Evolutionary conservation across 2,113 vertebrate species (phyloP), one percentile per base, ranked within the genome.

Genomic region (Chaenocephalus aceratus): DNA sequence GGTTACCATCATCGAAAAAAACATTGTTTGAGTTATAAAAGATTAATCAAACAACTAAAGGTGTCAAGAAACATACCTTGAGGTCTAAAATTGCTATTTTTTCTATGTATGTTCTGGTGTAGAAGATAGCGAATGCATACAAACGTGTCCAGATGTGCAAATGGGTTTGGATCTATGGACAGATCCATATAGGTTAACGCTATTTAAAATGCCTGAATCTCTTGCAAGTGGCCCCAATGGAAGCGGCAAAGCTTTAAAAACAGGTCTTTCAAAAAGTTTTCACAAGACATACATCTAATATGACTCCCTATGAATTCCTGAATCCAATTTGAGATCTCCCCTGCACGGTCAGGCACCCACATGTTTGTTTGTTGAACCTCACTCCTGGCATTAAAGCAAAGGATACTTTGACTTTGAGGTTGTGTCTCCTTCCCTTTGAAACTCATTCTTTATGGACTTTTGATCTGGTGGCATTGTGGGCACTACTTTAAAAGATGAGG

Each of bases 11-110:
- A 3, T 30, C 3, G 30, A 30, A 30, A 30, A 30, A 30, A 36
- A 6, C 6, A 36, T 36, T 1, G 34, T 36, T 36, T 36, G 5
- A 36, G n/a, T 21, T 14, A 11, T 12, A 41, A 64, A 69, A 65
- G 9, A 51, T 23, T 75, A 26, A 75, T 70, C 36, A 57, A 53
- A 60, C 44, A 45, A 45, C 3, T 21, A 36, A 75, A 53, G n/a
- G 45, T 53, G 14, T 14, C 2, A 13, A 52, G 3, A 71, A 56
- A 41, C 36, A 30, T 30, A 30, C 30, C 30, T 30, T 30, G 4
- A 30, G 30, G 30, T 30, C 4, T 30, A 30, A 26, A 26, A 26
- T 26, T 2, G 26, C 26, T 26, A 26, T 26, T 26, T 26, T 26
- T 26, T 6, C 36, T 21, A 21, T 5, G 53, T 36, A 23, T 23